phyloP scores from a whole-genome alignment of 2,113 vertebrate genomes.

The Nibea albiflora region DNA sequence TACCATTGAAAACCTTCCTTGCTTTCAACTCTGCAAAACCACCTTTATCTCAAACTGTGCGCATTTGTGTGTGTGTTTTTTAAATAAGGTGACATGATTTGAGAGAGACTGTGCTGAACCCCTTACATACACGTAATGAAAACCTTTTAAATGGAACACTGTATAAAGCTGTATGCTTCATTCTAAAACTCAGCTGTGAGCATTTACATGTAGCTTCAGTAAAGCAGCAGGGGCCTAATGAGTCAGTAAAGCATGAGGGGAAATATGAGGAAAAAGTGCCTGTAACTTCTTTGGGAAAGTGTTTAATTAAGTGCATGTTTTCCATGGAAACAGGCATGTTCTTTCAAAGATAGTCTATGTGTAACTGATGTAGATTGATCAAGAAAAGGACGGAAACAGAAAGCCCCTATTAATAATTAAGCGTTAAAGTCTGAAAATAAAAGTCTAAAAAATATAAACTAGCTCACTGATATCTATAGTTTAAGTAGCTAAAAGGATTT shows the following conservation, averaged over 20 bases:
- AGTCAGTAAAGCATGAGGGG: constrained; percentile 33
- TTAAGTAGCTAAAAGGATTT: constrained; percentile 45
- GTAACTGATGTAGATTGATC: neutral
- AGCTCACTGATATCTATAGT: constrained; percentile 19
- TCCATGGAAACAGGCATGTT: constrained; percentile 16
- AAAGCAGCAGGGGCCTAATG: constrained; percentile 57
- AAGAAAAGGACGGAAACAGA: neutral
- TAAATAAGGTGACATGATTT: neutral
- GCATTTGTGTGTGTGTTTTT: neutral
- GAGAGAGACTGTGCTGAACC: neutral
- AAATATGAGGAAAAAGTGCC: constrained; percentile 30
- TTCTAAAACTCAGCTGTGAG: constrained; percentile 51
- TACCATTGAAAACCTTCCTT: neutral
- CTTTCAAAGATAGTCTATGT: neutral
- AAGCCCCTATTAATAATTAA: neutral
- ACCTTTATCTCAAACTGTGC: neutral
- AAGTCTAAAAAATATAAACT: neutral
- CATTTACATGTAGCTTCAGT: constrained; percentile 51
- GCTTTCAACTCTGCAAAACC: neutral
- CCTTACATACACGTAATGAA: neutral
- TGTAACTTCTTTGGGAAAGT: constrained; percentile 32
- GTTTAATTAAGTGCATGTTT: constrained; percentile 30
- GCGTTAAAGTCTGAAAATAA: constrained; percentile 9
- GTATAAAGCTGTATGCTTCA: constrained; percentile 22
- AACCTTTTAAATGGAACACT: neutral